Conservation (phyloP, 2,888 invertebrate genomes). For the Lepidocyrtinus sp. region DNA sequence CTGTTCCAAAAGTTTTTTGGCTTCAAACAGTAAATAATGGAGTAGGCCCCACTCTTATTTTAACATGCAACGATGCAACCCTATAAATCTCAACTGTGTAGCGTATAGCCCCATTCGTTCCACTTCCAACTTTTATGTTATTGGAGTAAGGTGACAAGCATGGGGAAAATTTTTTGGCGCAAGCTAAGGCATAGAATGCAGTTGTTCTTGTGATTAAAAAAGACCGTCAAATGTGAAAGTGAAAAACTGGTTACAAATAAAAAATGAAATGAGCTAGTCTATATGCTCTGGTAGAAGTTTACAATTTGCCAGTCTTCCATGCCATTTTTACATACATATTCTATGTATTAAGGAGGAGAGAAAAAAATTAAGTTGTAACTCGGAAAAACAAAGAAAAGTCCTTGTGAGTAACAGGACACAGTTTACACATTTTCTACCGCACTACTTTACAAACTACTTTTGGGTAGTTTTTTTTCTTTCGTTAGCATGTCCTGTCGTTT, state of each 20-base stretch:
- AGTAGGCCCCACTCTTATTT: background rate
- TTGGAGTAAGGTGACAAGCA: background rate
- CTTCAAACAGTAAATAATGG: conserved; percentile 9
- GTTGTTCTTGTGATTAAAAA: conserved; percentile 40
- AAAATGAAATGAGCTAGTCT: conserved; percentile 46
- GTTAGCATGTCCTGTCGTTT: conserved; percentile 31
- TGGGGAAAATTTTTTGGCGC: background rate
- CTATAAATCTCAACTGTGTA: background rate
- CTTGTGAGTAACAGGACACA: conserved; percentile 25
- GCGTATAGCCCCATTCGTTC: background rate
- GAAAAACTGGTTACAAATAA: conserved; percentile 40
- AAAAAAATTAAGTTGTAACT: background rate
- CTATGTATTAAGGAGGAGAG: background rate
- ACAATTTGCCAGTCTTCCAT: background rate
- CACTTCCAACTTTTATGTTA: background rate
- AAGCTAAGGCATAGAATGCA: background rate
- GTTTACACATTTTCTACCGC: conserved; percentile 13
- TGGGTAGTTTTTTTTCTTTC: background rate
- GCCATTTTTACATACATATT: background rate
- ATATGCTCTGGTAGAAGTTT: conserved; percentile 11
- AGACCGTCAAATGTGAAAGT: conserved; percentile 26
- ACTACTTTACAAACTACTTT: conserved; percentile 13
- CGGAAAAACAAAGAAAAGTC: background rate
- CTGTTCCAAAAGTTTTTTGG: conserved; percentile 3
- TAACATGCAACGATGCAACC: too few species aligned